Conservation (phyloP, 2,113 vertebrate species). For the Phoenicopterus ruber region DNA sequence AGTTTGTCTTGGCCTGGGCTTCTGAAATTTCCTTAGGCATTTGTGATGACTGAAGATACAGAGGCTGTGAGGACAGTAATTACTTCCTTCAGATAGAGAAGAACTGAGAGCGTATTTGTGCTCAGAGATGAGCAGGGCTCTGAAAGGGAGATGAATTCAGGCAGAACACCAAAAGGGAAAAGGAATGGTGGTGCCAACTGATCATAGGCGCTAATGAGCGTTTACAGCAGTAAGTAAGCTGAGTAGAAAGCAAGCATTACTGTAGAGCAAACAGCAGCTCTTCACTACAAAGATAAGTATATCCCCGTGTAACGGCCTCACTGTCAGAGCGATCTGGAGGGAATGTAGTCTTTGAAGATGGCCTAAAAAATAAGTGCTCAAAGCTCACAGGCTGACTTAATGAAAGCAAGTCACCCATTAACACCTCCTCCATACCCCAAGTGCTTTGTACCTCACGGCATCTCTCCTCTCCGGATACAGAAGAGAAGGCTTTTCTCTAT, state of each 20-base stretch:
- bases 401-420: not conserved
- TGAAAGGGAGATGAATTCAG: not conserved
- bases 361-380: not conserved
- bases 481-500: not conserved
- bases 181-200: not conserved
- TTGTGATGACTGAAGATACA: not conserved
- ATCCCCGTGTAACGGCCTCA: not conserved
- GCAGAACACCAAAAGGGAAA: not conserved
- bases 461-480: not conserved
- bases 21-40: not conserved
- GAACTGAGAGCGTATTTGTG: not conserved
- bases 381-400: not conserved
- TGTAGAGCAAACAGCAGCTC: not conserved
- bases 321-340: not conserved
- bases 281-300: not conserved
- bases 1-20: not conserved
- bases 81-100: not conserved
- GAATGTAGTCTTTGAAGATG: not conserved
- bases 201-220: not conserved
- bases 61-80: not conserved
- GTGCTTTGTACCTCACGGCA: not conserved
- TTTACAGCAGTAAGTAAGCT: not conserved
- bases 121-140: not conserved
- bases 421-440: not conserved
- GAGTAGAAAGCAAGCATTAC: not conserved